phyloP scores from a whole-genome alignment of 2,888 invertebrate species.

The Leptothorax acervorum region DNA sequence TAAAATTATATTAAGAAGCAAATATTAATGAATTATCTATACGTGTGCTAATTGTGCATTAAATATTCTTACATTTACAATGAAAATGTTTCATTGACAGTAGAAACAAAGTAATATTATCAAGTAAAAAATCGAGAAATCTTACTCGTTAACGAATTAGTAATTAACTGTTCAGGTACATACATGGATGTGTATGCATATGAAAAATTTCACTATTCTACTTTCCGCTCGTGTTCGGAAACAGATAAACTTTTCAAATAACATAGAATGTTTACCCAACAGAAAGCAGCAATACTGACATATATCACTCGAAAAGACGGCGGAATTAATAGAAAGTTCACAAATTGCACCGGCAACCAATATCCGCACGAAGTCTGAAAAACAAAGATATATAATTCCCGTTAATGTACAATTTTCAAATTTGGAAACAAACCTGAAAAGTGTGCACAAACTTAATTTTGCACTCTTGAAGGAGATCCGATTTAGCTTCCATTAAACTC shows the following conservation, averaged over 20 bases:
- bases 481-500: slow-evolving; percentile 91
- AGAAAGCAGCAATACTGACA: slow-evolving; percentile 92
- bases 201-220: slow-evolving; percentile 7
- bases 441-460: slow-evolving; percentile 91
- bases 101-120: neutral
- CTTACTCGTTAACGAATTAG: neutral
- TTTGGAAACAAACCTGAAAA: slow-evolving; percentile 81
- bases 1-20: neutral
- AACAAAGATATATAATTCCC: neutral
- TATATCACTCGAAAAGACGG: slow-evolving; percentile 92
- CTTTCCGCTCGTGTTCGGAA: slow-evolving; percentile 30
- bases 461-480: slow-evolving; percentile 90
- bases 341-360: slow-evolving; percentile 93
- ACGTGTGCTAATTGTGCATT: slow-evolving; percentile 2
- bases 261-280: slow-evolving; percentile 95
- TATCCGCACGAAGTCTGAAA: slow-evolving; percentile 91
- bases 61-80: slow-evolving; percentile 18
- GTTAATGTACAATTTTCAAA: neutral
- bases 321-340: slow-evolving; percentile 92
- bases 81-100: neutral
- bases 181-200: neutral
- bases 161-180: neutral
- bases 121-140: neutral
- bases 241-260: slow-evolving; percentile 88
- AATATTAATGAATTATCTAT: slow-evolving; percentile 1